phyloP scores from a whole-genome alignment of 2,888 invertebrate genomes.

The Patella ulyssiponensis region DNA sequence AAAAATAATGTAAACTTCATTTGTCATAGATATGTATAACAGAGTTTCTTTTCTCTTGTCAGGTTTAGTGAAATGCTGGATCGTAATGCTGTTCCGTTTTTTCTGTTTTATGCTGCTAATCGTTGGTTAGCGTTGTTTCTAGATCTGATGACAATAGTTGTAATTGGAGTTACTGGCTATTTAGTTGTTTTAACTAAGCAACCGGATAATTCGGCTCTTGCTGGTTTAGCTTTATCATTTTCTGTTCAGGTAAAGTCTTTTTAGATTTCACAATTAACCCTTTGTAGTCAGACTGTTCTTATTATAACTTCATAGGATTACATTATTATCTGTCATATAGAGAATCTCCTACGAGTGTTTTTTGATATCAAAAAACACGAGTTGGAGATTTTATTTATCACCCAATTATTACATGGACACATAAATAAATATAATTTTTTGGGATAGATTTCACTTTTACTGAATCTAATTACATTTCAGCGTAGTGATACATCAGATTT shows the following conservation, averaged over 20 bases:
- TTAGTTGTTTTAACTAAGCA: slow-evolving; percentile 55
- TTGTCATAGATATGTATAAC: too few species aligned
- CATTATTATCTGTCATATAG: neutral
- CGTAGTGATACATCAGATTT: too few species aligned
- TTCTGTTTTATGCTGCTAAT: slow-evolving; percentile 74
- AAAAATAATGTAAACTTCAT: too few species aligned
- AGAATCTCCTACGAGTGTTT: too few species aligned
- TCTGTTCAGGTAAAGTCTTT: slow-evolving; percentile 73
- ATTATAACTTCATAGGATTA: neutral
- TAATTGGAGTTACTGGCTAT: slow-evolving; percentile 54
- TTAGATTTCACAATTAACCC: neutral
- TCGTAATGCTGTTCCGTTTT: slow-evolving; percentile 74
- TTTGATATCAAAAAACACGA: too few species aligned
- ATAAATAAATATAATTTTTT: too few species aligned
- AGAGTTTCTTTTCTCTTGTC: slow-evolving; percentile 30
- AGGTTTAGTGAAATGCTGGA: slow-evolving; percentile 75
- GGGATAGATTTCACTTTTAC: too few species aligned
- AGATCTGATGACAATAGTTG: slow-evolving; percentile 65
- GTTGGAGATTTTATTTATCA: too few species aligned
- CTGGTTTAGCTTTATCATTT: slow-evolving; percentile 79
- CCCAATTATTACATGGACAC: too few species aligned
- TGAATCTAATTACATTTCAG: too few species aligned
- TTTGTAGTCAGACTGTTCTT: neutral
- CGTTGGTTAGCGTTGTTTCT: slow-evolving; percentile 75
- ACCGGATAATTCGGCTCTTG: slow-evolving; percentile 74